These are phyloP conservation scores for Acrobasis suavella DNA, from an alignment of 2,888 invertebrate species.

Conservation along the genomic window DNA sequence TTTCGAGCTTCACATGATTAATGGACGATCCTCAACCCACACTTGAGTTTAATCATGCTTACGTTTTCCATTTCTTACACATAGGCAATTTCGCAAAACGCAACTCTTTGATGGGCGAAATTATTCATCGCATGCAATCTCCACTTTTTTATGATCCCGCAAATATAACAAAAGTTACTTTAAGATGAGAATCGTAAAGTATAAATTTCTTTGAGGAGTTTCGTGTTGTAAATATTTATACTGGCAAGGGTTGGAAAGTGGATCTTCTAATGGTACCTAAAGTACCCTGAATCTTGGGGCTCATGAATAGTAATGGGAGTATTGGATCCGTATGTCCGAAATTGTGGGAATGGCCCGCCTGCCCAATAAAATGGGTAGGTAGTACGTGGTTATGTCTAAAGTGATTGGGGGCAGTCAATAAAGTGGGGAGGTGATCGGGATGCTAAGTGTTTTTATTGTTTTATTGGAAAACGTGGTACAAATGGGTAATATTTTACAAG, in stretches of 20 bases:
- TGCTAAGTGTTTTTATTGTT: not conserved
- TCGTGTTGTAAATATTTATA: slow-evolving; percentile 57
- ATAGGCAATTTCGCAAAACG: slow-evolving; percentile 10
- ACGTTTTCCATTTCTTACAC: slow-evolving; percentile 16
- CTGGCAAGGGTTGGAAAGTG: slow-evolving; percentile 54
- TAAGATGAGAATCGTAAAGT: slow-evolving; percentile 43
- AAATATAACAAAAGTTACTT: slow-evolving; percentile 39
- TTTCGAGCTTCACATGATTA: no score
- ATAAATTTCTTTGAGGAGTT: slow-evolving; percentile 49
- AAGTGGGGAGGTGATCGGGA: not conserved
- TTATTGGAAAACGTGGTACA: not conserved
- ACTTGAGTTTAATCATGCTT: slow-evolving; percentile 10
- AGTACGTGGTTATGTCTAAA: slow-evolving; percentile 4
- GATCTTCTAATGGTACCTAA: slow-evolving; percentile 58
- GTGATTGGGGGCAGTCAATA: not conserved
- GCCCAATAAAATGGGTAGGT: slow-evolving; percentile 1
- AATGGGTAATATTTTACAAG: no score
- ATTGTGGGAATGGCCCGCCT: slow-evolving; percentile 11
- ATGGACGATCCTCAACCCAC: not conserved
- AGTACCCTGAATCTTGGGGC: slow-evolving; percentile 34
- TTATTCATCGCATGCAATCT: slow-evolving; percentile 27
- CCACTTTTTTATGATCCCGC: slow-evolving; percentile 20
- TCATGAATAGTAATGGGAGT: slow-evolving; percentile 56
- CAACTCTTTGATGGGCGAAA: slow-evolving; percentile 15
- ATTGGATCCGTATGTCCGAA: slow-evolving; percentile 24